Conservation (phyloP, 2,888 invertebrate species). For the Eupithecia subumbrata region DNA sequence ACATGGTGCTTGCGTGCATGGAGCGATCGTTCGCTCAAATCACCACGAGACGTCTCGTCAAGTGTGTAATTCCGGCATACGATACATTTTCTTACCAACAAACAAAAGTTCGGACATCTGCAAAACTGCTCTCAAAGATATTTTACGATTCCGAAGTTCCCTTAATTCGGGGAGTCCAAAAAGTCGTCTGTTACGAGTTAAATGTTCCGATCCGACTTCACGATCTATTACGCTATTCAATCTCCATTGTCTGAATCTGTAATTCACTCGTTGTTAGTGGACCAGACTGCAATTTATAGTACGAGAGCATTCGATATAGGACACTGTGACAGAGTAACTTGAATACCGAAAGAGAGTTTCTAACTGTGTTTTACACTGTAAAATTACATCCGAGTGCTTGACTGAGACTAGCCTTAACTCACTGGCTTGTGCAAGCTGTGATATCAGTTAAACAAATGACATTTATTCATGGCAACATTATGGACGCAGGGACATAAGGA, state of each 20-base stretch:
- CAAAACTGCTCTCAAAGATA: background rate
- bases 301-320: conserved; percentile 28
- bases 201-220: conserved; percentile 24
- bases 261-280: conserved; percentile 30
- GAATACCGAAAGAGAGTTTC: conserved; percentile 3
- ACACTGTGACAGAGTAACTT: conserved; percentile 4
- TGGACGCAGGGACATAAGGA: no score
- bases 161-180: background rate
- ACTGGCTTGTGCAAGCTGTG: no score
- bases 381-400: no score
- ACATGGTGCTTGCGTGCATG: no score
- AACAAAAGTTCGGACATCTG: background rate
- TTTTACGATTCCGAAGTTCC: background rate
- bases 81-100: background rate
- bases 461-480: no score
- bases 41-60: no score
- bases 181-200: conserved; percentile 22
- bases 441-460: no score
- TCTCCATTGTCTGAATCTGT: conserved; percentile 30
- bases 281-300: conserved; percentile 36
- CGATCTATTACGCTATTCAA: conserved; percentile 31
- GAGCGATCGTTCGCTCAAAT: no score
- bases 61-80: background rate
- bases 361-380: no score
- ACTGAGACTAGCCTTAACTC: no score